Evolutionary conservation across 2,113 vertebrate species (phyloP).

Genomic region (Protobothrops mucrosquamatus): DNA sequence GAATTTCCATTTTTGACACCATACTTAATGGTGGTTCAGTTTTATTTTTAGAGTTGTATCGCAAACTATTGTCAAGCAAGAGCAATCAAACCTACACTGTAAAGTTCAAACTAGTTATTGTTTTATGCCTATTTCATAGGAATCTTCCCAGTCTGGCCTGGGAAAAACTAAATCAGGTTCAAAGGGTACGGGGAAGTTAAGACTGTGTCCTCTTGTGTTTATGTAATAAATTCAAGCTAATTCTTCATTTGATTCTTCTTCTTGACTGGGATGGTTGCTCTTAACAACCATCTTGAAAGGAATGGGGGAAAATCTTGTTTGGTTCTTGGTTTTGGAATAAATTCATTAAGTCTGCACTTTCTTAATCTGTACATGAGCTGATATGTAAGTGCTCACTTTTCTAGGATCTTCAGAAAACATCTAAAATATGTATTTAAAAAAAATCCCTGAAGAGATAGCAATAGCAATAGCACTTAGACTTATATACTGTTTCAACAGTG

Average conservation of each 20-base stretch:
- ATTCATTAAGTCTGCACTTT: not conserved
- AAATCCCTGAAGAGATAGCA: not conserved
- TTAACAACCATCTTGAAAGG: not conserved
- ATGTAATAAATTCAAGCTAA: too few relatives aligned
- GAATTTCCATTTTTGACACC: not conserved
- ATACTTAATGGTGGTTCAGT: not conserved
- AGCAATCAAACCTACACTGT: not conserved
- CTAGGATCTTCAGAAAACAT: not conserved
- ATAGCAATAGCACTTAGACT: too few relatives aligned
- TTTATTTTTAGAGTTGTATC: not conserved
- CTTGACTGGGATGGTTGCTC: too few relatives aligned
- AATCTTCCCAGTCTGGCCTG: not conserved
- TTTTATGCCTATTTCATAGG: not conserved
- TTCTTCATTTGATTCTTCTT: too few relatives aligned
- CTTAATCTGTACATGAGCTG: not conserved
- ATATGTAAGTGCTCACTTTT: not conserved
- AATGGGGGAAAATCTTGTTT: not conserved
- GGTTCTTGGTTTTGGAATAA: not conserved
- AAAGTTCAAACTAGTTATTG: not conserved
- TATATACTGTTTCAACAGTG: too few relatives aligned
- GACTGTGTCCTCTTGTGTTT: too few relatives aligned
- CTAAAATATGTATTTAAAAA: not conserved
- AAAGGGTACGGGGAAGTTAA: too few relatives aligned
- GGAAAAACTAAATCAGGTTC: too few relatives aligned
- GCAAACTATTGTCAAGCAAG: not conserved